Evolutionary conservation across 2,113 vertebrate species (phyloP), one percentile per base, ranked within the genome.

Genomic region (Engraulis encrasicolus): DNA sequence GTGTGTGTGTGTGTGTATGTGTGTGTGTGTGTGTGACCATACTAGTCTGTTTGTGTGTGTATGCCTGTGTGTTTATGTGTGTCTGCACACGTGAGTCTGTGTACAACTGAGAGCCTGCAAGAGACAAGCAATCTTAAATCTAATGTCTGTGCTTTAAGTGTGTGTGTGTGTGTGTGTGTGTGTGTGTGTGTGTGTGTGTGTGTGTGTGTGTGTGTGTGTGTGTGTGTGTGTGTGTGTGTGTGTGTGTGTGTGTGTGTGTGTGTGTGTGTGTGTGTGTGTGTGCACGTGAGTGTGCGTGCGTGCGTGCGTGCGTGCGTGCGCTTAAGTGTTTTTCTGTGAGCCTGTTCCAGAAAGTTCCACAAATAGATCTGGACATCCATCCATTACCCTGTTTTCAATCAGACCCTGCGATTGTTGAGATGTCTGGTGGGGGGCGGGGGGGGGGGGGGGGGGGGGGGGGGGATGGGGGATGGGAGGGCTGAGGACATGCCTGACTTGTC

Each of bases 381-480:
- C 23, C 80, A 83, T 23, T 50, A 49, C 15, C 78, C 50, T 84
- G 48, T 23, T 52, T 40, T 84, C 36, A 23, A 78, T 81, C 84
- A 54, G 66, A 50, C 71, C 66, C 80, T 58, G 58, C 74, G 50
- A 61, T 79, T 84, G 78, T 66, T 66, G 58, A 2, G 31, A 66
- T 27, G 37, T 71, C 49, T 86, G 78, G 84, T 74, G 58, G 52
- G 74, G 80, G 34, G 71, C n/a, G n/a, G n/a, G n/a, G n/a, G n/a
- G n/a, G n/a, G n/a, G n/a, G n/a, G n/a, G n/a, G n/a, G n/a, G n/a
- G n/a, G n/a, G n/a, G n/a, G n/a, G n/a, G n/a, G n/a, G n/a, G n/a
- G n/a, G n/a, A n/a, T n/a, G n/a, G n/a, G n/a, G n/a, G n/a, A n/a
- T n/a, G n/a, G n/a, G n/a, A n/a, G n/a, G n/a, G n/a, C n/a, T n/a